A percentile compares a stretch with the other conserved stretches of the same genome.
Conservation (phyloP, 2,888 invertebrate species). For the Furcula furcula region DNA sequence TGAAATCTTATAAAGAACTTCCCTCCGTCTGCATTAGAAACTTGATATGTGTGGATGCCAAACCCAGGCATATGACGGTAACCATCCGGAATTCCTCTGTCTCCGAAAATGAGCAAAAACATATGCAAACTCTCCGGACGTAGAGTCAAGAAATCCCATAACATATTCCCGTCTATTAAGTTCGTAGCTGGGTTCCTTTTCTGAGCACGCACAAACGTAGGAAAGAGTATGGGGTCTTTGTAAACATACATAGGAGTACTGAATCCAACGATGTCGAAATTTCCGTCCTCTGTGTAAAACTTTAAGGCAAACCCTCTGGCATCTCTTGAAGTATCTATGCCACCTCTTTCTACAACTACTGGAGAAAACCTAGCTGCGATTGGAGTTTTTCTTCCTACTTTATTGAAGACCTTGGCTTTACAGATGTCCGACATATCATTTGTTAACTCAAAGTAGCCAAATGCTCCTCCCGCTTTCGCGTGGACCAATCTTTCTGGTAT, state of each 20-base stretch:
- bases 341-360: slow-evolving; percentile 91
- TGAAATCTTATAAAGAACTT: slow-evolving; percentile 93
- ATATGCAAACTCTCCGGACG: slow-evolving; percentile 93
- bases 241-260: slow-evolving; percentile 94
- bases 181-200: slow-evolving; percentile 94
- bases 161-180: slow-evolving; percentile 92
- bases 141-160: slow-evolving; percentile 94
- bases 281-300: slow-evolving; percentile 93
- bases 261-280: slow-evolving; percentile 94
- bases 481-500: slow-evolving; percentile 96
- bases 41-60: slow-evolving; percentile 93
- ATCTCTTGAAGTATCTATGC: slow-evolving; percentile 91
- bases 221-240: slow-evolving; percentile 92
- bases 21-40: slow-evolving; percentile 87
- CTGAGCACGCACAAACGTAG: slow-evolving; percentile 95
- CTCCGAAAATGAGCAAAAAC: slow-evolving; percentile 89
- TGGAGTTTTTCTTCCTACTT: slow-evolving; percentile 88
- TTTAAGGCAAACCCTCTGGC: slow-evolving; percentile 94
- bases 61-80: slow-evolving; percentile 95
- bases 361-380: slow-evolving; percentile 89
- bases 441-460: slow-evolving; percentile 91
- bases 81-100: slow-evolving; percentile 95
- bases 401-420: slow-evolving; percentile 87
- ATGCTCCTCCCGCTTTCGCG: slow-evolving; percentile 94
- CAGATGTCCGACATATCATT: slow-evolving; percentile 89